These are phyloP conservation scores for Agrotis puta DNA, from an alignment of 2,888 invertebrate species.

Conservation along the genomic window DNA sequence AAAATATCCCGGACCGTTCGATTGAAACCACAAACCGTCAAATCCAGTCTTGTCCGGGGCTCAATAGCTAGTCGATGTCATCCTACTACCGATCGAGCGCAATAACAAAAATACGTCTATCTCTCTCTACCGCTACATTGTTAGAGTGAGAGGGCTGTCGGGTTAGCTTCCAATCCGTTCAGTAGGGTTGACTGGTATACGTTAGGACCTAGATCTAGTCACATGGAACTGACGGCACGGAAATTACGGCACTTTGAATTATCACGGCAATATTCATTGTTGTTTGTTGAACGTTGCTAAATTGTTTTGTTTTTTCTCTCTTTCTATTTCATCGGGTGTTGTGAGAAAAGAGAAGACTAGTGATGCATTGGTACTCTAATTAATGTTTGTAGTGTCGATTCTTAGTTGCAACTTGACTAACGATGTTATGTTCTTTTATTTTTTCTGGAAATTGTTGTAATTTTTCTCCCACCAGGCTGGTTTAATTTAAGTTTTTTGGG, in stretches of 20 bases:
- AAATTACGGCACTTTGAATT: constrained; percentile 73
- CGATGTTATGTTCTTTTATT: too few relatives aligned
- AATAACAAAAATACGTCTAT: constrained; percentile 52
- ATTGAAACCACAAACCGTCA: constrained; percentile 70
- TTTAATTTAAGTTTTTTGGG: too few relatives aligned
- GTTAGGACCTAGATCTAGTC: constrained; percentile 67
- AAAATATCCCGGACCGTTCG: constrained; percentile 61
- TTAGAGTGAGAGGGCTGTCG: constrained; percentile 29
- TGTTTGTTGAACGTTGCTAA: constrained; percentile 65
- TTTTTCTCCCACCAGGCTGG: too few relatives aligned
- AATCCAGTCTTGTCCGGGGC: constrained; percentile 67
- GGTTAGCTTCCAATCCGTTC: constrained; percentile 46
- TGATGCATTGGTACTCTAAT: constrained; percentile 36
- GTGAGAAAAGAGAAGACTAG: constrained; percentile 24
- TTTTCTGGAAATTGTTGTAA: too few relatives aligned
- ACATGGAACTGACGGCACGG: constrained; percentile 73
- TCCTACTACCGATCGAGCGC: constrained; percentile 50
- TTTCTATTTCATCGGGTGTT: constrained; percentile 30
- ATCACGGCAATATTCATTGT: constrained; percentile 71
- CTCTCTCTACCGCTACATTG: constrained; percentile 47
- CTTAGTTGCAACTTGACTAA: background rate
- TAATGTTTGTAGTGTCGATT: constrained; percentile 25
- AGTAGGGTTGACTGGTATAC: constrained; percentile 61
- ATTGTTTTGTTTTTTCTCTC: constrained; percentile 51
- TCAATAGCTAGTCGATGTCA: constrained; percentile 67